These are phyloP conservation scores for Cuniculus paca DNA, from an alignment of 2,797 vertebrate species.

Conservation along the genomic window DNA sequence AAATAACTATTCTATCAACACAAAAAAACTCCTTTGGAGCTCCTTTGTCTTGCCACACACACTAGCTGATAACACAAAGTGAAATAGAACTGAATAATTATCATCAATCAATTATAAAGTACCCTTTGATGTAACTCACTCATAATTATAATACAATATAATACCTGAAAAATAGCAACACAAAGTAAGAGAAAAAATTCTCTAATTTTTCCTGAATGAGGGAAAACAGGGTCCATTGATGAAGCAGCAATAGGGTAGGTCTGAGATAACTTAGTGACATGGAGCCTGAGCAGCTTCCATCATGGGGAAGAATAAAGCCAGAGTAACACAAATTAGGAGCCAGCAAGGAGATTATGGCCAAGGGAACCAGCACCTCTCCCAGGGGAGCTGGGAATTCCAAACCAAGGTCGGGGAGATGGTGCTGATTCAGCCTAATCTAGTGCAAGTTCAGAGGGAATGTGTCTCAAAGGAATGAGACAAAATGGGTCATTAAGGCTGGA, in stretches of 20 bases:
- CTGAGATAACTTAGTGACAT: neutral
- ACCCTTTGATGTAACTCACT: neutral
- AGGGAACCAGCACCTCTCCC: neutral
- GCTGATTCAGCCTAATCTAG: neutral
- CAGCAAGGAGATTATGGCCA: neutral
- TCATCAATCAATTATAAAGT: neutral
- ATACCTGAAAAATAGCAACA: neutral
- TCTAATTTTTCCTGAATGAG: slow-evolving; percentile 4
- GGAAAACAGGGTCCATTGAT: neutral
- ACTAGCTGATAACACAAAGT: neutral
- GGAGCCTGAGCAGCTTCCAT: neutral
- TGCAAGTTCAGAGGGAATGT: neutral
- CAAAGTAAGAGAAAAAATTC: neutral
- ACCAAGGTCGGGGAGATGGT: neutral
- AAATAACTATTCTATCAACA: slow-evolving; percentile 10
- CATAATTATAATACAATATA: slow-evolving; percentile 20
- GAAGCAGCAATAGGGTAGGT: neutral
- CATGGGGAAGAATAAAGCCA: neutral
- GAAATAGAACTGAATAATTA: neutral
- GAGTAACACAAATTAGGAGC: neutral
- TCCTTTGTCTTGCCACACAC: neutral
- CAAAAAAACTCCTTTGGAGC: neutral
- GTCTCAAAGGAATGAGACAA: neutral
- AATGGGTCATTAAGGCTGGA: neutral
- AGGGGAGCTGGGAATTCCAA: neutral